These are phyloP conservation scores for Trematocara variabile DNA, from an alignment of 2,113 vertebrate species.

Conservation along the genomic window DNA sequence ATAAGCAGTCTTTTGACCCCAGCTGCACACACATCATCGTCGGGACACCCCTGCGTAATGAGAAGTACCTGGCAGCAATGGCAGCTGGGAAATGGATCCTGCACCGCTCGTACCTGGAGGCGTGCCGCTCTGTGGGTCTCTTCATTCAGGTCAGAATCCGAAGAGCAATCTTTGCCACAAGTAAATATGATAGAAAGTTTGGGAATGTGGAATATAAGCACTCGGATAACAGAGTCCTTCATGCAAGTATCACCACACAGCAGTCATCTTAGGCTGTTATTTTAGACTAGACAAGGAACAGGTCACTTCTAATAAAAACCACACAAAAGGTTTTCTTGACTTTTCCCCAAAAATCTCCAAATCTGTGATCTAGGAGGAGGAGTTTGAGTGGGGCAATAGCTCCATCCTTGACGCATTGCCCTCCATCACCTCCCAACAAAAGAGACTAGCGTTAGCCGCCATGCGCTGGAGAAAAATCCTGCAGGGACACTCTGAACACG, in stretches of 20 bases:
- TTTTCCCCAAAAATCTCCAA: neutral
- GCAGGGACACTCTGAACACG: conserved; percentile 70
- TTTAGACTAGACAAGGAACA: neutral
- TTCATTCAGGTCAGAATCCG: conserved; percentile 79
- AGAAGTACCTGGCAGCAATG: conserved; percentile 95
- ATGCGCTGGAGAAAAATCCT: conserved; percentile 92
- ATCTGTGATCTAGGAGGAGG: conserved; percentile 82
- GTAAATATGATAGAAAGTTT: neutral
- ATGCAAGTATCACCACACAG: neutral
- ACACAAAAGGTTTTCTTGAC: neutral
- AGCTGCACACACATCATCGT: conserved; percentile 95
- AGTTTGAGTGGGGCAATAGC: conserved; percentile 93
- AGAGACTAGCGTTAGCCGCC: conserved; percentile 84
- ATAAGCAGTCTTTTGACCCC: conserved; percentile 93
- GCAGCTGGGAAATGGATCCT: conserved; percentile 98
- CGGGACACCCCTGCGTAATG: conserved; percentile 91
- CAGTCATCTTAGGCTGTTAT: neutral
- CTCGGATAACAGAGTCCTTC: neutral
- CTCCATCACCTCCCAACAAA: conserved; percentile 85
- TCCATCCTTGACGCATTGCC: conserved; percentile 84
- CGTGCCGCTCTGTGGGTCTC: conserved; percentile 78
- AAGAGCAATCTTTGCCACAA: neutral
- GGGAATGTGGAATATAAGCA: neutral
- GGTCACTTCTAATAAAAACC: neutral
- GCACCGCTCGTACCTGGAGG: conserved; percentile 93